Percentiles rank a stretch among this genome's conserved stretches.
These are phyloP conservation scores for Zaprionus taronus DNA, from an alignment of 1,140 invertebrate genomes.

Conservation along the genomic window DNA sequence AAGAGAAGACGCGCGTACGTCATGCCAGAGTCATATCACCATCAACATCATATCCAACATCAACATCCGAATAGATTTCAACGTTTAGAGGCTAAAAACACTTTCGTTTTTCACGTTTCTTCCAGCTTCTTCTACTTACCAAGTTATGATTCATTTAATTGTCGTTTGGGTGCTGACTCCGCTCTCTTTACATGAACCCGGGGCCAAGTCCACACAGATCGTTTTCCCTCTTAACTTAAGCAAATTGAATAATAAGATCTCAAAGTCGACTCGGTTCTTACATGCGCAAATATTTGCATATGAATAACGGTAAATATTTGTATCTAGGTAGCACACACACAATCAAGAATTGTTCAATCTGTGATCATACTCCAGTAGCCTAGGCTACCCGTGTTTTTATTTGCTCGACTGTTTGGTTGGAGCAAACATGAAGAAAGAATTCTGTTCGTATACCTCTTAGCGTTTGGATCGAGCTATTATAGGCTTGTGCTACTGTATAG, in stretches of 20 bases:
- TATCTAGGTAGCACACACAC: constrained; percentile 60
- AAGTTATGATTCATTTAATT: constrained; percentile 7
- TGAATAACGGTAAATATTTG: constrained; percentile 76
- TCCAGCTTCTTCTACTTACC: not conserved
- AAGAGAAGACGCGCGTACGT: not conserved
- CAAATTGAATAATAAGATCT: constrained; percentile 69
- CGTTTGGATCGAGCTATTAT: not conserved
- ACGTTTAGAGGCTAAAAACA: constrained; percentile 35
- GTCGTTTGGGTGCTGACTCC: not conserved
- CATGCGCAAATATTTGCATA: constrained; percentile 56
- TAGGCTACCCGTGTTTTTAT: constrained; percentile 77
- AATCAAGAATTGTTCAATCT: constrained; percentile 80
- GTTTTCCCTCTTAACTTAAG: constrained; percentile 47
- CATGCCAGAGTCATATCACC: constrained; percentile 51
- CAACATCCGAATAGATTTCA: constrained; percentile 55
- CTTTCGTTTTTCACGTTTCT: constrained; percentile 49
- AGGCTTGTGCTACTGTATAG: not conserved
- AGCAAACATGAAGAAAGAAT: constrained; percentile 53
- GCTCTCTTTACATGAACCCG: constrained; percentile 61
- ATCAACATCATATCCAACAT: not conserved
- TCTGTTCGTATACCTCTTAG: not conserved
- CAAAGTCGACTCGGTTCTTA: constrained; percentile 34
- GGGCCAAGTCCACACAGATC: constrained; percentile 48
- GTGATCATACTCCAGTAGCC: constrained; percentile 43
- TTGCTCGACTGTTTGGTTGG: constrained; percentile 57